A percentile compares a stretch with the other conserved stretches of the same genome.
Evolutionary conservation across 2,888 invertebrate genomes (phyloP).

Genomic region (Cheilosia vulpina): DNA sequence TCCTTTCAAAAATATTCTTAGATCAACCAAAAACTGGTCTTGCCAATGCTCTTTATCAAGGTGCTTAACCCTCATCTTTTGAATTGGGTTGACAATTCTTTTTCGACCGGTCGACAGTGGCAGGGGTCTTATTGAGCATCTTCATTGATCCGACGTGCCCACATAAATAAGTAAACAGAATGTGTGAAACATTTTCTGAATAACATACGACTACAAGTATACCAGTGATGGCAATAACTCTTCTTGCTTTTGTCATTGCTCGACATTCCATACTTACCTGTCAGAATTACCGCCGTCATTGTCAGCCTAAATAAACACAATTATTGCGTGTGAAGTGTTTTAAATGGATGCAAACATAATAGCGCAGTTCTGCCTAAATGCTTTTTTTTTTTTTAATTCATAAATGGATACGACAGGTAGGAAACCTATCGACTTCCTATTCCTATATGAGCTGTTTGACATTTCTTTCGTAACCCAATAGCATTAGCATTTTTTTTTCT

Average conservation of each 20-base stretch:
- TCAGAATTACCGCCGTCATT: not conserved
- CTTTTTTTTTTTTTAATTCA: constrained; percentile 3
- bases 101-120: no score
- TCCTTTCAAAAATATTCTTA: no score
- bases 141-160: no score
- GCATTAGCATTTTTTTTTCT: not conserved
- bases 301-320: not conserved
- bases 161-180: no score
- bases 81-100: no score
- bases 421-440: not conserved
- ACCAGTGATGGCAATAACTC: no score
- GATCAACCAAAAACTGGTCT: no score
- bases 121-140: no score
- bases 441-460: not conserved
- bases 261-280: not conserved
- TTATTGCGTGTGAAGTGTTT: not conserved
- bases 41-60: no score
- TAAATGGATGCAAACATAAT: not conserved
- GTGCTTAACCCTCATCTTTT: no score
- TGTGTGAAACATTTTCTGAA: no score
- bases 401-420: not conserved
- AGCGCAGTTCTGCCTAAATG: not conserved
- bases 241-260: not conserved
- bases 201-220: no score
- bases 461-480: not conserved